Conservation (phyloP, 1,140 invertebrate genomes). For the Drosophila lowei region DNA sequence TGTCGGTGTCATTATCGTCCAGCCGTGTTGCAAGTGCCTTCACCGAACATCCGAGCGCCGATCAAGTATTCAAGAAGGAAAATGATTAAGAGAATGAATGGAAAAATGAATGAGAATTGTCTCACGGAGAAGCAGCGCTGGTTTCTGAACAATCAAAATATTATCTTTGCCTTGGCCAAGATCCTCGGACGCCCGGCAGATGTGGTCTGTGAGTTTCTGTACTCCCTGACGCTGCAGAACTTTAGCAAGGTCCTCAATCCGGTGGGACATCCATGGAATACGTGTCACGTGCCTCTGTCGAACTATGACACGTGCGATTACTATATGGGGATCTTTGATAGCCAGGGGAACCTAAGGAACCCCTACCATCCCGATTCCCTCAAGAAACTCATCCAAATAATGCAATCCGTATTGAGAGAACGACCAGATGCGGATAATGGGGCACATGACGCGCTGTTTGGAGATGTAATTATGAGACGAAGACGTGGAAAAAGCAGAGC, state of each 20-base stretch:
- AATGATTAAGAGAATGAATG: neutral
- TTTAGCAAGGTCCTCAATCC: slow-evolving; percentile 37
- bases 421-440: too few relatives aligned
- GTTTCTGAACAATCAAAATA: slow-evolving; percentile 16
- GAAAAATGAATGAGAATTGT: neutral
- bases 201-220: slow-evolving; percentile 35
- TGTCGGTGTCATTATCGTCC: too few relatives aligned
- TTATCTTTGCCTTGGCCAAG: slow-evolving; percentile 12
- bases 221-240: slow-evolving; percentile 45
- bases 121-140: slow-evolving; percentile 16
- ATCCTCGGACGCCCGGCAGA: neutral
- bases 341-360: too few relatives aligned
- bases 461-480: too few relatives aligned
- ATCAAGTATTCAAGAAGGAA: too few relatives aligned
- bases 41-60: too few relatives aligned
- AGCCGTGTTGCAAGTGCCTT: too few relatives aligned
- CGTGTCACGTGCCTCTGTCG: slow-evolving; percentile 22
- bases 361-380: too few relatives aligned
- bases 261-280: fast-evolving
- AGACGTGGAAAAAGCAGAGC: too few relatives aligned
- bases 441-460: too few relatives aligned
- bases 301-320: slow-evolving; percentile 13
- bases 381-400: too few relatives aligned
- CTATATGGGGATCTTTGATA: slow-evolving; percentile 39
- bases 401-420: too few relatives aligned